These are phyloP conservation scores for Xestia c-nigrum DNA, from an alignment of 2,888 invertebrate genomes.

Conservation along the genomic window DNA sequence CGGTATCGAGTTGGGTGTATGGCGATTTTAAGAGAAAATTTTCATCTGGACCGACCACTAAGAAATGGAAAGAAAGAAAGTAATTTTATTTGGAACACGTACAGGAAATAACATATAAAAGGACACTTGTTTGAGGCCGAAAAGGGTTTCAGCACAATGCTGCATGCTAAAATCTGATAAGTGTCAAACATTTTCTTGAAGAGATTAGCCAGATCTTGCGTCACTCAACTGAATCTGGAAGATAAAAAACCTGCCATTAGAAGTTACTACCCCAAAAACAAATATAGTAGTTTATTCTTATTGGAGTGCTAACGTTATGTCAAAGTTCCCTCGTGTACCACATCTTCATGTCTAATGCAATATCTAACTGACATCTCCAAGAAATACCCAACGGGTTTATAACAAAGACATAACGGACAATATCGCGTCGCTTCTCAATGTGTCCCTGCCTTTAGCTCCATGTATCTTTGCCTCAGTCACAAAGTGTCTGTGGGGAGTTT, in stretches of 20 bases:
- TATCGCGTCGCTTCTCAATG: slow-evolving; percentile 40
- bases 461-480: slow-evolving; percentile 61
- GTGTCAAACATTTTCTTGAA: no score
- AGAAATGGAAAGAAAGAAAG: no score
- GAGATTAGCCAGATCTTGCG: background rate
- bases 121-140: background rate
- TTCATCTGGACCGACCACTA: background rate
- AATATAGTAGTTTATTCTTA: background rate
- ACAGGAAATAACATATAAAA: background rate
- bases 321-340: slow-evolving; percentile 18
- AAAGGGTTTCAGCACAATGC: background rate
- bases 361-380: slow-evolving; percentile 22
- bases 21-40: slow-evolving; percentile 12
- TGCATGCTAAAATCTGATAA: background rate
- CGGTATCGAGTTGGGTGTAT: background rate
- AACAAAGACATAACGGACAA: slow-evolving; percentile 45
- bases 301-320: background rate
- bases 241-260: background rate
- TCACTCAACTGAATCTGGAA: background rate
- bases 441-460: slow-evolving; percentile 51
- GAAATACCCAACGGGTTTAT: slow-evolving; percentile 49
- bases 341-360: slow-evolving; percentile 26
- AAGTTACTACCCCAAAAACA: background rate
- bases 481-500: slow-evolving; percentile 70
- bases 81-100: background rate